Evolutionary conservation across 35 echinoderm and acorn worm genomes (phyloP), one percentile per base, ranked within the genome.

Genomic region (Apostichopus californicus): DNA sequence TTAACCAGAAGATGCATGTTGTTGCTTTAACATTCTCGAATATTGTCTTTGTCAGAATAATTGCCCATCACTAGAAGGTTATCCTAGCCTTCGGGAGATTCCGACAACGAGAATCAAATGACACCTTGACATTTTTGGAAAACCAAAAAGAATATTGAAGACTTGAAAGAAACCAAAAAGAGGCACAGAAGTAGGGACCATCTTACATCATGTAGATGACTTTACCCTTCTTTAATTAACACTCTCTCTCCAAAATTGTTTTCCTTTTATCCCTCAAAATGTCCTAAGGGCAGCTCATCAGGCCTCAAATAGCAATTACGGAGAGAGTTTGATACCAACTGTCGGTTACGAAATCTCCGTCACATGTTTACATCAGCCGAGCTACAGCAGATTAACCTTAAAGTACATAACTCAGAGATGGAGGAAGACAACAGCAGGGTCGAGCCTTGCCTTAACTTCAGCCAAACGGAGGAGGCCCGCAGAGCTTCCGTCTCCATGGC

Each of bases 241-340:
- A 20, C 14, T 75, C 71, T 18, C 17, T 75, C 71, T 75, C 20
- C 12, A 61, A 61, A 73, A 75, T 75, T 75, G 14, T 75, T 22
- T 75, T 22, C 71, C 17, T 75, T 22, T 6, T 22, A 75, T 75
- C 0, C 20, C 17, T n/a, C 13, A 6, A 22, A 75, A 75, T 75
- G 17, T 75, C 15, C 71, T 22, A 7, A 22, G n/a, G 71, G 71
- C 71, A 22, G 7, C 71, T 14, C 2, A 18, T 13, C 20, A 20
- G 71, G 71, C 71, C 71, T 75, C 71, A 75, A 75, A 75, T n/a
- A 75, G 71, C 17, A 75, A 75, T 75, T 75, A 75, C 71, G 14
- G 6, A 75, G 6, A 75, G 17, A 75, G 71, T 22, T 22, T 75
- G 71, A 75, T 22, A 75, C 71, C 71, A 75, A 75, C 71, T 18